Conservation (phyloP, 2,888 invertebrate genomes). For the Xestoiulus laeticollis region DNA sequence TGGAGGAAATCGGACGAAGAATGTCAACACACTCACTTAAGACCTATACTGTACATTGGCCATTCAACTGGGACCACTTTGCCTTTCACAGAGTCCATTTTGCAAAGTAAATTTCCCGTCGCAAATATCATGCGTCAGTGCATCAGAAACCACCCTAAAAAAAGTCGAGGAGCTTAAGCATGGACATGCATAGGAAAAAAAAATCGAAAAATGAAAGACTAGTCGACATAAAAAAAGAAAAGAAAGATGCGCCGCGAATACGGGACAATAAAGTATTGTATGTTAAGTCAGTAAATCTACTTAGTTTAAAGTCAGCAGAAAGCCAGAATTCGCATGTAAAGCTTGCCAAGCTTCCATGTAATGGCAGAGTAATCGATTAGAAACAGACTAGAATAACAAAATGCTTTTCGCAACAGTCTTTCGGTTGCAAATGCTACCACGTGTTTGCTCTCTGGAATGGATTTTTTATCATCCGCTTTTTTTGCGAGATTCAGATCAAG, state of each 20-base stretch:
- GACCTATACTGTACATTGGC: not conserved
- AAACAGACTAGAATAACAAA: slow-evolving; percentile 42
- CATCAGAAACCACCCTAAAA: not conserved
- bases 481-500: slow-evolving; percentile 13
- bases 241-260: slow-evolving; percentile 25
- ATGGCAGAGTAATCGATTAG: slow-evolving; percentile 45
- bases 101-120: slow-evolving; percentile 37
- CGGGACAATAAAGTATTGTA: slow-evolving; percentile 39
- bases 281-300: slow-evolving; percentile 46
- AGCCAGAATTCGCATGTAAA: slow-evolving; percentile 42
- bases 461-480: not conserved
- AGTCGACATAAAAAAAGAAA: slow-evolving; percentile 4
- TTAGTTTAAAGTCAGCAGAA: slow-evolving; percentile 46
- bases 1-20: not conserved
- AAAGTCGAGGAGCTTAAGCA: not conserved
- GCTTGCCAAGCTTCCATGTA: slow-evolving; percentile 39
- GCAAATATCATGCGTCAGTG: slow-evolving; percentile 5
- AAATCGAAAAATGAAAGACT: not conserved
- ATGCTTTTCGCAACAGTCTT: not conserved
- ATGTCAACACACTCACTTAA: slow-evolving; percentile 30
- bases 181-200: not conserved
- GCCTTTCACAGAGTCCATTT: slow-evolving; percentile 22
- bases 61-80: slow-evolving; percentile 33
- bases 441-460: slow-evolving; percentile 18
- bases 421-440: not conserved